Evolutionary conservation across 2,113 vertebrate species (phyloP), one percentile per base, ranked within the genome.

Genomic region (Oncorhynchus gorbuscha): DNA sequence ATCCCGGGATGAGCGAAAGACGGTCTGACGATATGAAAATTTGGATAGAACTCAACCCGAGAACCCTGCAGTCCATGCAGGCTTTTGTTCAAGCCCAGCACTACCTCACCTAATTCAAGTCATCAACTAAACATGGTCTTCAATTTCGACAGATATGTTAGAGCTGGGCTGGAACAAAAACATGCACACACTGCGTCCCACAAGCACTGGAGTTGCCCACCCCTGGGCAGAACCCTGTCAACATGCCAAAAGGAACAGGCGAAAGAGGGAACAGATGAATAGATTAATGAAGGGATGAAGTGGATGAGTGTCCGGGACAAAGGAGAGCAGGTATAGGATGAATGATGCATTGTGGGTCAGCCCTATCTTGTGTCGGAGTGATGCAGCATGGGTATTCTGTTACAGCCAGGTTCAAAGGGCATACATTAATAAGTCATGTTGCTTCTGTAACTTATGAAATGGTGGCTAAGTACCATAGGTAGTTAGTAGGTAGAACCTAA

Each of bases 401-500:
- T 83, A 30, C 85, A 7, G 64, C 35, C 35, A 64, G 39, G n/a
- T 59, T 71, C 4, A 64, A 14, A 66, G 75, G 39, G 6, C 28
- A 13, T 9, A 16, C 80, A 81, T 84, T 69, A 87, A 87, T 81
- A 79, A 84, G 66, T 48, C 9, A 70, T 70, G 39, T 24, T n/a
- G 69, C 7, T 12, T 70, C 35, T 70, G 45, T 49, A 30, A 30
- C 65, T 8, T 67, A n/a, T 3, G 39, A 45, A 45, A 45, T 9
- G 62, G 62, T 3, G 22, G 68, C 3, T 20, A 39, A 69, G 35
- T 48, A 39, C 69, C 22, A 3, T 49, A 49, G 35, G 35, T 7
- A 7, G 18, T 32, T n/a, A 8, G n/a, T n/a, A 12, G 66, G 66
- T 28, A 32, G 26, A 68, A 30, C 66, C 1, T 22, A 14, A 13